Evolutionary conservation across 2,797 vertebrate genomes (phyloP).

Genomic region (Eulemur mongoz): DNA sequence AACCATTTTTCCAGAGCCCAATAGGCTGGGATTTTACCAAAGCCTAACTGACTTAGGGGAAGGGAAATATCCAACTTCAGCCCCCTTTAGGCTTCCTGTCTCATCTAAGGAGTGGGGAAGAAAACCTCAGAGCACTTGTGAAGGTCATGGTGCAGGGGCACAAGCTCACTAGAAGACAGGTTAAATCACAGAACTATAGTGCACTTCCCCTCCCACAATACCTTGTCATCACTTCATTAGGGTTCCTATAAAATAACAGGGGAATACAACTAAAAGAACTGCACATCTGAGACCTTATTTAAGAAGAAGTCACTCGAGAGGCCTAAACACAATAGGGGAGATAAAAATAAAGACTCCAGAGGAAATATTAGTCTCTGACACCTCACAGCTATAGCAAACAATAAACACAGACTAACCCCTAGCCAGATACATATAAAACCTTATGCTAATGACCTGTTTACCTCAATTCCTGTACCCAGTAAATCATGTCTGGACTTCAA

Average conservation of each 20-base stretch:
- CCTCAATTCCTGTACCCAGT: not conserved
- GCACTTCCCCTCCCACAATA: not conserved
- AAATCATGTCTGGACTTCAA: not conserved
- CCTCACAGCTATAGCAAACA: not conserved
- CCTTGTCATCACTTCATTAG: not conserved
- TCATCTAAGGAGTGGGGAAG: not conserved
- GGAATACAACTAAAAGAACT: not conserved
- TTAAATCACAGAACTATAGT: not conserved
- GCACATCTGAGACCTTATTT: not conserved
- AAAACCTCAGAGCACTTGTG: not conserved
- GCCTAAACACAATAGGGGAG: not conserved
- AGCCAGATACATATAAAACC: not conserved
- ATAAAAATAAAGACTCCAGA: not conserved
- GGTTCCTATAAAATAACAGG: not conserved
- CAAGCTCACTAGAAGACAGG: not conserved
- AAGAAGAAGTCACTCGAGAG: not conserved
- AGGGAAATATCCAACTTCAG: not conserved
- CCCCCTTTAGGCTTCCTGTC: not conserved
- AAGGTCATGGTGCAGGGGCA: not conserved
- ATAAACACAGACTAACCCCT: not conserved
- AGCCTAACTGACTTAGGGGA: not conserved
- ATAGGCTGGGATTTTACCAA: not conserved
- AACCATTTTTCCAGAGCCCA: not conserved
- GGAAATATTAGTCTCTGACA: not conserved
- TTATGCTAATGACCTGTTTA: not conserved